These are phyloP conservation scores for Parazoanthus darwini DNA, from an alignment of 92 coral and sea anemone genomes.

Conservation along the genomic window DNA sequence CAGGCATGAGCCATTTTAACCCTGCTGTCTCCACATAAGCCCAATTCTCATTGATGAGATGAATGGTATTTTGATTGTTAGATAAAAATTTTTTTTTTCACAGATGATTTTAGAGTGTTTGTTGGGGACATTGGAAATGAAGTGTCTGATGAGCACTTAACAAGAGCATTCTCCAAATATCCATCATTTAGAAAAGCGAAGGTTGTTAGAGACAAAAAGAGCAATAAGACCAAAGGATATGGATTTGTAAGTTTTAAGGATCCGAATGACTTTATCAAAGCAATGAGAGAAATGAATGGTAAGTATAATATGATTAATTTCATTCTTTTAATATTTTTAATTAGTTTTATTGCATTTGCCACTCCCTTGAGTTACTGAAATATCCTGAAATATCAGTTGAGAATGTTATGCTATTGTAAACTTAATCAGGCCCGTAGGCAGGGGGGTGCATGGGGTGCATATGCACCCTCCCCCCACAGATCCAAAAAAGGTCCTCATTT, in stretches of 20 bases:
- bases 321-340: too few species aligned
- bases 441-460: too few species aligned
- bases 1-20: too few species aligned
- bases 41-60: too few species aligned
- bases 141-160: constrained; percentile 89
- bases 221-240: constrained; percentile 90
- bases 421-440: too few species aligned
- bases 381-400: too few species aligned
- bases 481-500: too few species aligned
- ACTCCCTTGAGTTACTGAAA: background rate
- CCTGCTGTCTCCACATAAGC: too few species aligned
- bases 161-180: constrained; percentile 91
- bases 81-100: background rate
- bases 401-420: too few species aligned
- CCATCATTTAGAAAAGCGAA: constrained; percentile 93
- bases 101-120: constrained; percentile 96
- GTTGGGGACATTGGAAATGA: constrained; percentile 99
- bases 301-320: constrained; percentile 34
- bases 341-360: background rate
- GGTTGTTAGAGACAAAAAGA: constrained; percentile 93
- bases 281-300: constrained; percentile 99
- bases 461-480: too few species aligned
- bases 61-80: background rate
- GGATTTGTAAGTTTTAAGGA: constrained; percentile 98
- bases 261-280: constrained; percentile 93